These are phyloP conservation scores for Hipparchia sbordonii DNA, from an alignment of 2,888 invertebrate species.

Conservation along the genomic window DNA sequence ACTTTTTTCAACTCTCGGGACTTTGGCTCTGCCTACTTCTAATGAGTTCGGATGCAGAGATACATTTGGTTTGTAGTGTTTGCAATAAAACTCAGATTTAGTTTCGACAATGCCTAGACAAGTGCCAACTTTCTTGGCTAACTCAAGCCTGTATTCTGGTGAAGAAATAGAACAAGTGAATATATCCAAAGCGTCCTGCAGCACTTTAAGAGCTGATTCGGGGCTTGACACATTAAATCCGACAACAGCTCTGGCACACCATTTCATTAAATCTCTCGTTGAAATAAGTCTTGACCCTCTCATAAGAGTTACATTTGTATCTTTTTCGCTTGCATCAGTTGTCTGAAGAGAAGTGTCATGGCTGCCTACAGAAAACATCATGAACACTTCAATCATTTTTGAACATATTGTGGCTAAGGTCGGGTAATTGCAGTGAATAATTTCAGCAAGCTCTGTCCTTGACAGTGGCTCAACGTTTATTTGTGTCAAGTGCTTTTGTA, in stretches of 20 bases:
- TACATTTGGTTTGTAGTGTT: slow-evolving; percentile 90
- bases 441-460: slow-evolving; percentile 87
- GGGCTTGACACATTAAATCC: slow-evolving; percentile 89
- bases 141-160: slow-evolving; percentile 84
- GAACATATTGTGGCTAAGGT: slow-evolving; percentile 87
- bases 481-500: slow-evolving; percentile 92
- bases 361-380: slow-evolving; percentile 89
- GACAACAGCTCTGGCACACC: slow-evolving; percentile 90
- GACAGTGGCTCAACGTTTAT: slow-evolving; percentile 92
- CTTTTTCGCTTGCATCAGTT: slow-evolving; percentile 55
- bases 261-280: slow-evolving; percentile 95
- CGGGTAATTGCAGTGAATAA: slow-evolving; percentile 88
- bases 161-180: slow-evolving; percentile 91
- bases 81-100: slow-evolving; percentile 91
- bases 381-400: slow-evolving; percentile 92
- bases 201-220: slow-evolving; percentile 86
- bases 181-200: slow-evolving; percentile 95
- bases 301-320: slow-evolving; percentile 54
- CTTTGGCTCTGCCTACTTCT: slow-evolving; percentile 87
- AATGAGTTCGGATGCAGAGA: slow-evolving; percentile 82
- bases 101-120: slow-evolving; percentile 91
- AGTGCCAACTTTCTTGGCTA: slow-evolving; percentile 89
- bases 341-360: slow-evolving; percentile 80
- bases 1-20: slow-evolving; percentile 71
- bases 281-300: slow-evolving; percentile 87